Conservation (phyloP, 2,888 invertebrate genomes). For the Philopedon plagiatum region DNA sequence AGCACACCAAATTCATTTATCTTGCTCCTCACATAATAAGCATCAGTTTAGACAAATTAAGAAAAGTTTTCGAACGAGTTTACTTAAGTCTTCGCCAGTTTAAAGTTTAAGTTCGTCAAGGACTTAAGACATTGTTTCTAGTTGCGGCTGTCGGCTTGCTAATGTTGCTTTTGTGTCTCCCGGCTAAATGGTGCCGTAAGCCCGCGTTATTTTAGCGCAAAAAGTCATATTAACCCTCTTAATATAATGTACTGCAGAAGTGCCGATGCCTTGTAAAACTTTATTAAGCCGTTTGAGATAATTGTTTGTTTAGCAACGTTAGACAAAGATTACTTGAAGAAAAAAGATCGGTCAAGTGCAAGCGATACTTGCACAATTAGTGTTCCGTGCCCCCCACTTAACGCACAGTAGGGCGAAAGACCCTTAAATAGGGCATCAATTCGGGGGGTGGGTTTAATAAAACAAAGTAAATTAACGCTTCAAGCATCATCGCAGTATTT, state of each 20-base stretch:
- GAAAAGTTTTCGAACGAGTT: slow-evolving; percentile 21
- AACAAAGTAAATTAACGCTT: no score
- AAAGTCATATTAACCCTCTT: slow-evolving; percentile 7
- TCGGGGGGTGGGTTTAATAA: no score
- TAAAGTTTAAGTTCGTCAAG: slow-evolving; percentile 21
- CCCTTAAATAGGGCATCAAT: no score
- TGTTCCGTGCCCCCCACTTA: no score
- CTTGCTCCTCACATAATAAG: slow-evolving; percentile 31
- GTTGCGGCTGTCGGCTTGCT: slow-evolving; percentile 16
- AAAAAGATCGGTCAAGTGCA: no score
- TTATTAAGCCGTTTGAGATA: slow-evolving; percentile 4
- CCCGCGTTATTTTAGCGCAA: neutral
- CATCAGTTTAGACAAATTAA: slow-evolving; percentile 29
- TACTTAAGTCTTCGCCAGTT: slow-evolving; percentile 2
- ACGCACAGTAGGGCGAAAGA: no score
- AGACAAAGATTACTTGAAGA: no score
- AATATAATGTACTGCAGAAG: slow-evolving; percentile 1
- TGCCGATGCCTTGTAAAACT: neutral
- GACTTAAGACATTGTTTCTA: slow-evolving; percentile 16
- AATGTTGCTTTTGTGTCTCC: slow-evolving; percentile 6
- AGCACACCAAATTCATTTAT: slow-evolving; percentile 19
- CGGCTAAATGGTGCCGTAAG: neutral
- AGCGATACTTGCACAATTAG: no score
- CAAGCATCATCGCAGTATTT: no score
- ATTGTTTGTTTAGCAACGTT: neutral